Conservation (phyloP, 2,113 vertebrate species). For the Corvus cornix region DNA sequence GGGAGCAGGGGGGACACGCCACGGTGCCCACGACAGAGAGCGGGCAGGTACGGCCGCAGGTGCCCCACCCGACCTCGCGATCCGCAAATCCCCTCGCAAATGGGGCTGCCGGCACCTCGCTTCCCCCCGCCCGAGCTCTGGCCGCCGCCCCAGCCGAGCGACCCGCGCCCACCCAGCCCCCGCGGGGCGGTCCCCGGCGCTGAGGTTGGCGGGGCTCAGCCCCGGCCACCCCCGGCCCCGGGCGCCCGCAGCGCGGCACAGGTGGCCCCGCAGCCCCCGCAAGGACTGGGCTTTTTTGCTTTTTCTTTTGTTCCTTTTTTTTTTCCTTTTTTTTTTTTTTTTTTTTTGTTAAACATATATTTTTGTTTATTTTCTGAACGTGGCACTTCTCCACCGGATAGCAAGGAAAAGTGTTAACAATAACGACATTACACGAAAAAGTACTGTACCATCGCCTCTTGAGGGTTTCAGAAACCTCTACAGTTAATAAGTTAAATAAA, state of each 20-base stretch:
- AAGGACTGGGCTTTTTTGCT: not conserved
- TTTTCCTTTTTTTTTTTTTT: conserved; percentile 56
- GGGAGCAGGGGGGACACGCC: not conserved
- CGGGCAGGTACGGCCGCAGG: not conserved
- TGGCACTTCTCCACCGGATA: conserved; percentile 79
- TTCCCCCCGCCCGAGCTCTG: not conserved
- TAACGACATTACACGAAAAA: conserved; percentile 86
- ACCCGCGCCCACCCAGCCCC: not conserved
- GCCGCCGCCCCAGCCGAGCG: not conserved
- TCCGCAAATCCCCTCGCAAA: not conserved
- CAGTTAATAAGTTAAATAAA: conserved; percentile 88
- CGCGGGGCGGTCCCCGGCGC: too few species aligned
- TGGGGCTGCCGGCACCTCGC: not conserved
- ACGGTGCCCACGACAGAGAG: not conserved
- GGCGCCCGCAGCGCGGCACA: not conserved
- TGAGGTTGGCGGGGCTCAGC: not conserved
- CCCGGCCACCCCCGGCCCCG: not conserved
- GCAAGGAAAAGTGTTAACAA: conserved; percentile 89
- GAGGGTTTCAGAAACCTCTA: conserved; percentile 81
- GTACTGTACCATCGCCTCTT: conserved; percentile 82
- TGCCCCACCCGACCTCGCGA: not conserved
- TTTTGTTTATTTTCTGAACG: conserved; percentile 85
- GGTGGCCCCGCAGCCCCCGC: not conserved
- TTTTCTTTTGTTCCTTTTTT: not conserved
- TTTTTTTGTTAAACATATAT: conserved; percentile 76